Base-by-base conservation (phyloP, 2,113 vertebrate species). In the Microtus oregoni region DNA sequence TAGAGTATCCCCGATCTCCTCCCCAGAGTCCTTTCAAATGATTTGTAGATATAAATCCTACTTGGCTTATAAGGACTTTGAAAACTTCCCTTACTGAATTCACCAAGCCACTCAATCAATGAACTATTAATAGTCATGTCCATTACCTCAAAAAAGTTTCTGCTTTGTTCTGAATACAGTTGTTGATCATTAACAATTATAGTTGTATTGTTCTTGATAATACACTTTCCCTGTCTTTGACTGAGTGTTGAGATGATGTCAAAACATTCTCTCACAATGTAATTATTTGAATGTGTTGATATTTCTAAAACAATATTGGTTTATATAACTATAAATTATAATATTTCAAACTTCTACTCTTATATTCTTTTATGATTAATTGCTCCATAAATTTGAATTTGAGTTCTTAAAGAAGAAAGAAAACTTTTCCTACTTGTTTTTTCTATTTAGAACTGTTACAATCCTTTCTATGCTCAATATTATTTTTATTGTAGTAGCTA, bases 331-430 rank as follows among this genome's bases (percentile, higher is more conserved):
- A 32, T 70, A 75, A 81, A 68, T 11, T 58, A 41, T 5, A 38
- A 3, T 47, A 15, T 86, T 87, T 63, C 13, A 85, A 5, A 26
- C 5, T 47, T 41, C 8, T 86, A 35, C 2, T 88, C 4, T 83
- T 44, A n/a, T 79, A 9, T 0, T 61, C 24, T 91, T 94, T 63
- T 5, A 72, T 47, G 75, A 63, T 2, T 95, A 65, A 1, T 3
- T 92, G 3, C 28, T 78, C 55, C 65, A 47, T 92, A 77, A 76
- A 65, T 78, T 47, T 89, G n/a, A 78, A 78, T 92, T 83, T 26
- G 10, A 91, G 22, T 83, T 82, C 91, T 90, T 83, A 78, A 26
- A 91, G 30, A 96, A 73, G 8, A 75, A 86, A 78, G 35, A 9
- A 83, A 89, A 50, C 3, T 14, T 35, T 13, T 6, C 44, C 5